Evolutionary conservation across 2,797 vertebrate genomes (phyloP).

Genomic region (Emydoidea blandingii): DNA sequence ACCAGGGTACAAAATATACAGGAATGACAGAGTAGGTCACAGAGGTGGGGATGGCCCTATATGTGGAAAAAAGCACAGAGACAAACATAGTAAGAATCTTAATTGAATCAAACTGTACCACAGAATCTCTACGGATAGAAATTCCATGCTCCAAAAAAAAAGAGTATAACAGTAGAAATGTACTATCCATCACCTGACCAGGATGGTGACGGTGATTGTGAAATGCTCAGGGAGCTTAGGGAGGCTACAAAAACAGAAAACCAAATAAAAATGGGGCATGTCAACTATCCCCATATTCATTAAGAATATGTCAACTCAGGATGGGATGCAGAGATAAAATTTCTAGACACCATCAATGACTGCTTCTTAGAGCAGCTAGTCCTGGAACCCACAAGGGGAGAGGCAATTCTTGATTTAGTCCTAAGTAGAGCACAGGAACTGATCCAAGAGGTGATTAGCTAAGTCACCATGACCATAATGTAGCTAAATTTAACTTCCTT

Average conservation of each 20-base stretch:
- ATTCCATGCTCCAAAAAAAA: background rate
- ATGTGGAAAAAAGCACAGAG: too few relatives aligned
- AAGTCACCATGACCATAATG: background rate
- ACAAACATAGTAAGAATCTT: too few relatives aligned
- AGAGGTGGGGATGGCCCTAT: too few relatives aligned
- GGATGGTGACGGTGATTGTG: too few relatives aligned
- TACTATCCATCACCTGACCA: too few relatives aligned
- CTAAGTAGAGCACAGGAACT: background rate
- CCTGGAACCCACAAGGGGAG: background rate
- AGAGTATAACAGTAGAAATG: background rate
- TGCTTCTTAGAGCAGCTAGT: background rate
- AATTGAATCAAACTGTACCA: too few relatives aligned
- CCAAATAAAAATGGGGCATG: too few relatives aligned
- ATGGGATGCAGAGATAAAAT: background rate
- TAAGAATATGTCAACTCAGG: background rate
- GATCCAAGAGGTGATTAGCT: background rate
- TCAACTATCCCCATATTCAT: background rate
- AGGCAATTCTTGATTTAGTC: background rate
- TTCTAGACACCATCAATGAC: too few relatives aligned
- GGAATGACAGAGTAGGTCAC: background rate
- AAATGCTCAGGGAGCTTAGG: background rate
- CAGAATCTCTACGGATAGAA: background rate
- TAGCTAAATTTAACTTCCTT: background rate
- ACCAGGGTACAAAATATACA: background rate
- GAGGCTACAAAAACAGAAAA: background rate